Percentiles rank a stretch among this genome's conserved stretches.
Conservation (phyloP, 2,888 invertebrate genomes). For the Liopterus haemorrhoidalis region DNA sequence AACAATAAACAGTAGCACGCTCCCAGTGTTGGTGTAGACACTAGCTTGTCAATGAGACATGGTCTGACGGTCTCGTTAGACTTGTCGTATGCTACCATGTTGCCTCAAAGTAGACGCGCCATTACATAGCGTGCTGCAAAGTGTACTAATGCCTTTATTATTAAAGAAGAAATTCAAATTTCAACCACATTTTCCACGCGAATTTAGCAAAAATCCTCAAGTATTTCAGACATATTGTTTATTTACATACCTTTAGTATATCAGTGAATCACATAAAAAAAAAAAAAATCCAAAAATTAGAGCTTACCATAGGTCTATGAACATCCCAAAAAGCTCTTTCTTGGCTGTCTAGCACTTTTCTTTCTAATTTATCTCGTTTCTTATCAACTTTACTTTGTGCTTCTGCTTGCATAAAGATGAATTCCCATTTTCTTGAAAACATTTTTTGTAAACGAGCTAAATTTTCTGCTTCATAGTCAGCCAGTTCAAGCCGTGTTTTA, state of each 20-base stretch:
- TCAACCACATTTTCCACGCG: no score
- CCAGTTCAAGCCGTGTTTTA: slow-evolving; percentile 92
- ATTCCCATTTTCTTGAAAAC: slow-evolving; percentile 99
- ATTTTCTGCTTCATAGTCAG: slow-evolving; percentile 98
- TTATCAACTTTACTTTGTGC: slow-evolving; percentile 94
- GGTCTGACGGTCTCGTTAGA: no score
- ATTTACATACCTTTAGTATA: neutral
- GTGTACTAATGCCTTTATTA: no score
- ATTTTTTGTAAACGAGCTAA: slow-evolving; percentile 95
- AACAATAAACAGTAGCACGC: no score
- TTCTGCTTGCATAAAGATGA: slow-evolving; percentile 98
- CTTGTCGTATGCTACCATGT: no score
- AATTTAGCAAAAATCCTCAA: no score
- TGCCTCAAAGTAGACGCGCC: no score
- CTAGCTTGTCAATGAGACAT: no score
- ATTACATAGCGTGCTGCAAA: no score
- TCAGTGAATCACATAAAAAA: neutral
- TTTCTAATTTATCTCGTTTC: slow-evolving; percentile 94
- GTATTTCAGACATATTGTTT: neutral
- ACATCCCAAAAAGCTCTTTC: slow-evolving; percentile 99
- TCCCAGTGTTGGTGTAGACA: no score
- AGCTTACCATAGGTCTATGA: slow-evolving; percentile 88
- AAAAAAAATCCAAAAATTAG: no score
- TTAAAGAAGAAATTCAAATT: no score
- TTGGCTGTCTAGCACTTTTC: slow-evolving; percentile 97